A percentile compares a stretch with the other conserved stretches of the same genome.
phyloP scores from a whole-genome alignment of 1,140 invertebrate genomes.

The Drosophila ironensis region DNA sequence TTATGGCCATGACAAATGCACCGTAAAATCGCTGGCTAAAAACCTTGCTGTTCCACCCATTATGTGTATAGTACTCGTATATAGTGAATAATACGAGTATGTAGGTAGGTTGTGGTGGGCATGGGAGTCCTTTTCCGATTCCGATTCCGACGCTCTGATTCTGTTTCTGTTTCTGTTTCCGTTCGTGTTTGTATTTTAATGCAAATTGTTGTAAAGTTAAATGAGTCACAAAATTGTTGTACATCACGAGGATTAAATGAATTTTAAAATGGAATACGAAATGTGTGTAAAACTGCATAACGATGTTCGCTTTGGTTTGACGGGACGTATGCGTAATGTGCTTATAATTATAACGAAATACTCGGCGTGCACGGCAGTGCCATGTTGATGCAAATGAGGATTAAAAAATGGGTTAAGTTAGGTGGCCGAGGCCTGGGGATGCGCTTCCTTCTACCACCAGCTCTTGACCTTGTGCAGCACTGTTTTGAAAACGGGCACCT shows the following conservation, averaged over 20 bases:
- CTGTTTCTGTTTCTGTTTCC: slow-evolving; percentile 18
- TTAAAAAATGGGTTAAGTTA: neutral
- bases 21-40: slow-evolving; percentile 63
- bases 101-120: too few relatives aligned
- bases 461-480: slow-evolving; percentile 85
- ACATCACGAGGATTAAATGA: slow-evolving; percentile 56
- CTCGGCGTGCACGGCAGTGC: slow-evolving; percentile 6
- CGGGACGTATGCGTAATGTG: slow-evolving; percentile 48
- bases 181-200: slow-evolving; percentile 52
- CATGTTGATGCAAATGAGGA: slow-evolving; percentile 21
- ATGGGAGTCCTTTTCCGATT: slow-evolving; percentile 14
- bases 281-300: slow-evolving; percentile 51
- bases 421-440: too few relatives aligned
- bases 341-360: slow-evolving; percentile 55
- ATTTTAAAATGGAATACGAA: slow-evolving; percentile 51
- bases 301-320: slow-evolving; percentile 42
- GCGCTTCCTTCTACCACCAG: slow-evolving; percentile 59
- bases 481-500: slow-evolving; percentile 88
- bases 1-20: slow-evolving; percentile 62
- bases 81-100: too few relatives aligned
- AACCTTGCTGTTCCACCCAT: slow-evolving; percentile 5
- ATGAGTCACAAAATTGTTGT: slow-evolving; percentile 69
- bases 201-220: slow-evolving; percentile 66
- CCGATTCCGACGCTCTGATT: slow-evolving; percentile 16
- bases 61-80: too few relatives aligned